Percentiles rank a stretch among this genome's conserved stretches.
Evolutionary conservation across 1,140 invertebrate genomes (phyloP).

Genomic region (Bradysia coprophila): DNA sequence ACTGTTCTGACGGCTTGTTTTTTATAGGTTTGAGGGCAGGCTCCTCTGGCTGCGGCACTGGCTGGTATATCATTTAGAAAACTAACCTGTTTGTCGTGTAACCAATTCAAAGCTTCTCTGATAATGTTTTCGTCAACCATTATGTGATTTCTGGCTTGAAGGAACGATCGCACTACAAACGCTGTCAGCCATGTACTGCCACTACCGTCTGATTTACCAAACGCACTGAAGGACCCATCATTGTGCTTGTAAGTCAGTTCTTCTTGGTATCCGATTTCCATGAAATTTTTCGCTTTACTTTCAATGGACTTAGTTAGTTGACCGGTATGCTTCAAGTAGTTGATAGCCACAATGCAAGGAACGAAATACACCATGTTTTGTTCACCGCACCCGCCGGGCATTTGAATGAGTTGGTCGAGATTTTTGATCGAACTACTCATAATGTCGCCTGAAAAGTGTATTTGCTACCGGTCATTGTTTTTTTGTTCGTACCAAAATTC

Average conservation of each 20-base stretch:
- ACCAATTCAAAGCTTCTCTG: slow-evolving; percentile 54
- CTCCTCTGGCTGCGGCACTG: too few species aligned
- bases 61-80: too few species aligned
- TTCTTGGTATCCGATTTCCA: slow-evolving; percentile 80
- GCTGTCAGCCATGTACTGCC: slow-evolving; percentile 94
- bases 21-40: too few species aligned
- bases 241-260: slow-evolving; percentile 73
- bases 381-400: slow-evolving; percentile 85
- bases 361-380: slow-evolving; percentile 90
- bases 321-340: slow-evolving; percentile 36
- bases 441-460: too few species aligned
- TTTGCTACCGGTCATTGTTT: too few species aligned
- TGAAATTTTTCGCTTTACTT: slow-evolving; percentile 48
- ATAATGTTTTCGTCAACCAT: slow-evolving; percentile 60
- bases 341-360: slow-evolving; percentile 69
- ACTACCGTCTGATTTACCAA: slow-evolving; percentile 48
- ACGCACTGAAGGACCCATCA: slow-evolving; percentile 92
- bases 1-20: too few species aligned
- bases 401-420: slow-evolving; percentile 52
- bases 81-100: too few species aligned
- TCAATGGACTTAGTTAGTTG: slow-evolving; percentile 25
- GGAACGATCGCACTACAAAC: slow-evolving; percentile 76
- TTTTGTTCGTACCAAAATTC: too few species aligned
- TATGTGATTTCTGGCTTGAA: slow-evolving; percentile 65
- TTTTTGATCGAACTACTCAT: slow-evolving; percentile 56